phyloP scores from a whole-genome alignment of 2,797 vertebrate species.

The Arctocebus calabarensis region DNA sequence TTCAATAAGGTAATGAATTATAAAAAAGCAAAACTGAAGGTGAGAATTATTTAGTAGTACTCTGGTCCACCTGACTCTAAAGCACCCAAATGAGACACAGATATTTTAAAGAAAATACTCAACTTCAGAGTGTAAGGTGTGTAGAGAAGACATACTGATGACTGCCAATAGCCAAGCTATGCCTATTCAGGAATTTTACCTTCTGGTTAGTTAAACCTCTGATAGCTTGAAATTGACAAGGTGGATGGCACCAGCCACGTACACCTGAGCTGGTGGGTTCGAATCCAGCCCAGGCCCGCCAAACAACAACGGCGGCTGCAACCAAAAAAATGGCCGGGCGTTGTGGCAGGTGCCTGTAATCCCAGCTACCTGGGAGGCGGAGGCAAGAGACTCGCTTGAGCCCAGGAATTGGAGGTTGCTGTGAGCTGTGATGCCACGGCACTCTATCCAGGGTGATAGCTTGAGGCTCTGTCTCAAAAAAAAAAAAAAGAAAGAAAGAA shows the following conservation, averaged over 20 bases:
- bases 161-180: not conserved
- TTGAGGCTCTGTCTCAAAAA: no score
- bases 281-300: no score
- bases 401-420: no score
- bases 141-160: not conserved
- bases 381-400: no score
- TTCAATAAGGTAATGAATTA: not conserved
- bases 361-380: no score
- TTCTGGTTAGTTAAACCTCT: not conserved
- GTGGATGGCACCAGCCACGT: no score
- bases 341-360: no score
- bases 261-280: no score
- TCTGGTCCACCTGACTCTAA: not conserved
- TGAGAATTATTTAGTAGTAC: not conserved
- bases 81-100: not conserved
- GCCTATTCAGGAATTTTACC: not conserved
- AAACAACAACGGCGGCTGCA: no score
- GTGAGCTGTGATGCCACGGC: no score
- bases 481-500: conserved; percentile 52
- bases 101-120: not conserved
- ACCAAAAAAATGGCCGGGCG: no score
- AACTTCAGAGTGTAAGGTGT: not conserved
- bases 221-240: not conserved
- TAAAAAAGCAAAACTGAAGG: not conserved
- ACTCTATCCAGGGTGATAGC: no score